Percentiles rank a stretch among this genome's conserved stretches.
phyloP scores from a whole-genome alignment of 1,140 invertebrate genomes.

The Gonioctena quinquepunctata region DNA sequence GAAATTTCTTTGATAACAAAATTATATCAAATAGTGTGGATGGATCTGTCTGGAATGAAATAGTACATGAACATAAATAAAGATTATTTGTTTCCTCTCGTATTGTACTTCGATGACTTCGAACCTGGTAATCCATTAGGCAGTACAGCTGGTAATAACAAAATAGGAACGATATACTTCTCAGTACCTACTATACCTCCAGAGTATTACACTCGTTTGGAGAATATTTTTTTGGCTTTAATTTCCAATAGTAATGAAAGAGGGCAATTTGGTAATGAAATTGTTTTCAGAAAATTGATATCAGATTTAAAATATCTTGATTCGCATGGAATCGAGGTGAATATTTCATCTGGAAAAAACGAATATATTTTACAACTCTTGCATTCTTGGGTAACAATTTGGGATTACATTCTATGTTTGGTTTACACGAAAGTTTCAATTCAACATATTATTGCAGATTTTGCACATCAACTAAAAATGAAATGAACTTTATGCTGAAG shows the following conservation, averaged over 20 bases:
- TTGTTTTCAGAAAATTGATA: neutral
- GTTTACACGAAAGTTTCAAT: slow-evolving; percentile 3
- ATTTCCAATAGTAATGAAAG: neutral
- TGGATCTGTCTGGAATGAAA: slow-evolving; percentile 8
- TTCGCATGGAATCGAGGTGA: neutral
- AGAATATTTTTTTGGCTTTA: slow-evolving; percentile 14
- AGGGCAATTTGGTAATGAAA: neutral
- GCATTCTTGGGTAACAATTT: slow-evolving; percentile 11
- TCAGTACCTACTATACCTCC: slow-evolving; percentile 11
- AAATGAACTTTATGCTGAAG: neutral
- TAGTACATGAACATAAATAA: neutral
- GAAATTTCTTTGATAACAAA: neutral
- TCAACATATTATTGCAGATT: neutral
- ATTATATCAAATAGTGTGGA: neutral
- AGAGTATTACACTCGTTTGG: slow-evolving; percentile 9
- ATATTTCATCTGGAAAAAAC: neutral
- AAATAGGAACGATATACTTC: slow-evolving; percentile 6
- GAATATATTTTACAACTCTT: neutral
- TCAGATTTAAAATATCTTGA: neutral
- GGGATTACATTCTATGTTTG: slow-evolving; percentile 8
- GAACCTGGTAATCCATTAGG: slow-evolving; percentile 15
- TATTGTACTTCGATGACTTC: slow-evolving; percentile 17
- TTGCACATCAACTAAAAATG: slow-evolving; percentile 1
- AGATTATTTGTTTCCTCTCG: slow-evolving; percentile 2
- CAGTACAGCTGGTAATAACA: neutral